A percentile compares a stretch with the other conserved stretches of the same genome.
Evolutionary conservation across 1,140 invertebrate species (phyloP).

Genomic region (Drosophila pachea): DNA sequence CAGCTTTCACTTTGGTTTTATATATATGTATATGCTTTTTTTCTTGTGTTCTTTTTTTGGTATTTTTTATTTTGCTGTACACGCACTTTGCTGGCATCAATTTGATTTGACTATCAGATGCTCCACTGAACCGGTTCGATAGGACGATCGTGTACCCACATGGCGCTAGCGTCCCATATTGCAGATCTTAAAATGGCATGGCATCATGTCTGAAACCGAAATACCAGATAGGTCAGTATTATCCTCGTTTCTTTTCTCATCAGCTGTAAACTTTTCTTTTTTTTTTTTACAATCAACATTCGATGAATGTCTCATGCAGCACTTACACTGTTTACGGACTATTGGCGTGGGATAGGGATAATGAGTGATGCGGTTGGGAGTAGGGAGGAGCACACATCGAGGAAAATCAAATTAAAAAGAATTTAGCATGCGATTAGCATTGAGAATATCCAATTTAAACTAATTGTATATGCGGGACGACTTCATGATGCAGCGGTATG

Average conservation of each 20-base stretch:
- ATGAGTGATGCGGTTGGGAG: constrained; percentile 20
- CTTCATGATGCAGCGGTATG: no score
- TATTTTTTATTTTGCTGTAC: constrained; percentile 17
- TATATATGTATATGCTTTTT: constrained; percentile 10
- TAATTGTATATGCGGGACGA: no score
- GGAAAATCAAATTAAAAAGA: neutral
- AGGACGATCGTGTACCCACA: constrained; percentile 46
- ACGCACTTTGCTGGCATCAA: constrained; percentile 16
- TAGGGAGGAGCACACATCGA: constrained; percentile 40
- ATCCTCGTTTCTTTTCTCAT: no score
- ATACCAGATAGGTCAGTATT: neutral
- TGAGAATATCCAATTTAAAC: no score
- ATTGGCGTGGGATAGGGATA: no score
- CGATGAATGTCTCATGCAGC: constrained; percentile 44
- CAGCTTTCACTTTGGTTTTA: neutral
- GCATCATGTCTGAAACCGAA: constrained; percentile 62
- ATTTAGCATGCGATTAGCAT: no score
- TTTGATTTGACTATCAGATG: neutral
- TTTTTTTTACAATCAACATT: no score
- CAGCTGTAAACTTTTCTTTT: no score
- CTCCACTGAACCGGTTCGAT: constrained; percentile 23
- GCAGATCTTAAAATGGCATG: constrained; percentile 76
- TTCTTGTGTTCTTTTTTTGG: neutral
- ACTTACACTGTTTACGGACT: constrained; percentile 78
- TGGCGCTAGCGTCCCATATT: constrained; percentile 76